phyloP scores from a whole-genome alignment of 2,113 vertebrate genomes.

The Numenius arquata region DNA sequence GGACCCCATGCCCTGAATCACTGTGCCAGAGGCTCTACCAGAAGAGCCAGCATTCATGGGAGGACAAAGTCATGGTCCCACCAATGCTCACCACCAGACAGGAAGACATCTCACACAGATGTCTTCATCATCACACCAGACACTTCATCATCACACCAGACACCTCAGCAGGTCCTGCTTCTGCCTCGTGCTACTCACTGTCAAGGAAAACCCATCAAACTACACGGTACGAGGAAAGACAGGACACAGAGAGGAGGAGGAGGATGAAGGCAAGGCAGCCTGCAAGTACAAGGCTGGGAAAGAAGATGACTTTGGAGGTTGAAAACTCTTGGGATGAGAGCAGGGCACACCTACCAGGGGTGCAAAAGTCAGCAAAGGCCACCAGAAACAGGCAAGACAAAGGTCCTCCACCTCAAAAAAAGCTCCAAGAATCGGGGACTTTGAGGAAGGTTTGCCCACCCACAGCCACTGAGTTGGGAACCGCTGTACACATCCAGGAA shows the following conservation, averaged over 20 bases:
- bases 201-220: neutral
- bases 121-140: too few species aligned
- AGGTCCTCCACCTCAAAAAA: neutral
- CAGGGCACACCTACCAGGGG: neutral
- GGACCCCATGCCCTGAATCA: neutral
- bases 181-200: neutral
- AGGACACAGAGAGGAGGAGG: neutral
- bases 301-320: neutral
- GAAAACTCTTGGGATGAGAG: neutral
- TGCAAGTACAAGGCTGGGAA: neutral
- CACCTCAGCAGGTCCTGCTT: neutral
- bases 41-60: neutral
- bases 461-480: neutral
- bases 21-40: neutral
- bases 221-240: rapidly evolving
- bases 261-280: neutral
- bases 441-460: neutral
- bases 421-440: rapidly evolving
- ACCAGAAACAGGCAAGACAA: neutral
- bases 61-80: neutral
- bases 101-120: neutral
- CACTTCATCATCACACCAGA: too few species aligned
- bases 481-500: rapidly evolving
- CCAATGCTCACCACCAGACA: neutral
- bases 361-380: neutral